Conservation (phyloP, 2,113 vertebrate species). For the Theristicus caerulescens region DNA sequence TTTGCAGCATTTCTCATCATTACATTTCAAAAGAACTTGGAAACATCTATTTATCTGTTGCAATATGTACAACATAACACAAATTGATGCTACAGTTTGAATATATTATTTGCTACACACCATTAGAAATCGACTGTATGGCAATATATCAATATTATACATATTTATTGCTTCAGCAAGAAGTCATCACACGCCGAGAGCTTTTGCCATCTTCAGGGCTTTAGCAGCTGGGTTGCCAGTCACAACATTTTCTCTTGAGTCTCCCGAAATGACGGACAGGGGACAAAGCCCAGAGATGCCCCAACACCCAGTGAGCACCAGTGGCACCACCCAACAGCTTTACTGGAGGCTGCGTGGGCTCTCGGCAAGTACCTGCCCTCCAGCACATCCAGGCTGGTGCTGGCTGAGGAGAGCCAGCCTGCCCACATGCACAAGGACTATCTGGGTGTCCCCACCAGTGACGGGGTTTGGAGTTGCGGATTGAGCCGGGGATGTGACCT, state of each 20-base stretch:
- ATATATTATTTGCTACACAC: slow-evolving; percentile 49
- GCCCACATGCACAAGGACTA: not conserved
- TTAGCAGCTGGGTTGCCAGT: not conserved
- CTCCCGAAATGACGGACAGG: not conserved
- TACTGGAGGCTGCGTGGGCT: not conserved
- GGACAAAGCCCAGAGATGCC: not conserved
- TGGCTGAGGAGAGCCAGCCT: not conserved
- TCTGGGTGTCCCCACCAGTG: fast-evolving
- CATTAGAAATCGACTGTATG: not conserved
- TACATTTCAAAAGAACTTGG: not conserved
- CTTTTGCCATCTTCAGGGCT: not conserved
- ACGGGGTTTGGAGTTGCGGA: not conserved
- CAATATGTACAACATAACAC: not conserved
- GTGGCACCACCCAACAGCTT: not conserved
- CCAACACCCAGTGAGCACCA: not conserved
- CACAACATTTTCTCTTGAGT: not conserved
- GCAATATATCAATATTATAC: not conserved
- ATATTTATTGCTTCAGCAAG: slow-evolving; percentile 32
- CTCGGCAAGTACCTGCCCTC: not conserved
- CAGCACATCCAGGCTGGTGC: not conserved
- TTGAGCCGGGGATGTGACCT: not conserved
- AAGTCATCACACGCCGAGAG: not conserved
- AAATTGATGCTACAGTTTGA: slow-evolving; percentile 17
- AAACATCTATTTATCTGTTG: slow-evolving; percentile 47
- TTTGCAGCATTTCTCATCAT: slow-evolving; percentile 15